Evolutionary conservation across 1,140 invertebrate species (phyloP), one percentile per base, ranked within the genome.

Genomic region (Bombus superbus): DNA sequence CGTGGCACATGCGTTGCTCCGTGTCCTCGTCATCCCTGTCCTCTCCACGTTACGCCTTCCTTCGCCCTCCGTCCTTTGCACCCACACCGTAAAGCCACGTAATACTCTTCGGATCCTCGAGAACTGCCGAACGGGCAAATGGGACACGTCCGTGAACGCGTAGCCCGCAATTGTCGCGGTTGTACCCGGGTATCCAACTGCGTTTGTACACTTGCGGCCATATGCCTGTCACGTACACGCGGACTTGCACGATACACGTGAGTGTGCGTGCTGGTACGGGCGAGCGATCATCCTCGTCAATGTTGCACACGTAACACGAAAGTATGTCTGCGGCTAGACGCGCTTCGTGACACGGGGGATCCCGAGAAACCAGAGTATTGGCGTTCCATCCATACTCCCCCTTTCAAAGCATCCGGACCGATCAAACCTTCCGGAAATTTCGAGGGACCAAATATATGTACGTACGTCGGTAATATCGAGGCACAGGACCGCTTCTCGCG

Each of bases 121-220:
- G 76, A 86, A 87, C 89, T 88, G 89, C 68, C 85, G 88, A 92
- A 92, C 90, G 81, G 81, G 78, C 86, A 75, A 91, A 89, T 87
- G 88, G 89, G 82, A 89, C 91, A 92, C 92, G 92, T 92, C 85
- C 92, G 87, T 74, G 86, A 76, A 86, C 89, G 90, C 88, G 88
- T 89, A 90, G 86, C 78, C 86, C 85, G 90, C 92, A 92, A 92
- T 92, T 92, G 91, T 92, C 90, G 86, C 90, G 86, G 87, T 86
- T 92, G 84, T 88, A 86, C 72, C 77, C 1, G 76, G 69, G 64
- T 68, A 42, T 83, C 86, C 87, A 73, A 81, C 82, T 83, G 66
- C 71, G 42, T 75, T 81, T 40, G 71, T 71, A 75, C 71, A 44
- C 59, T 42, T n/a, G 18, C 44, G 28, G 42, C 75, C 66, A 28